Evolutionary conservation across 2,888 invertebrate species (phyloP).

Genomic region (Temnothorax ravouxi): DNA sequence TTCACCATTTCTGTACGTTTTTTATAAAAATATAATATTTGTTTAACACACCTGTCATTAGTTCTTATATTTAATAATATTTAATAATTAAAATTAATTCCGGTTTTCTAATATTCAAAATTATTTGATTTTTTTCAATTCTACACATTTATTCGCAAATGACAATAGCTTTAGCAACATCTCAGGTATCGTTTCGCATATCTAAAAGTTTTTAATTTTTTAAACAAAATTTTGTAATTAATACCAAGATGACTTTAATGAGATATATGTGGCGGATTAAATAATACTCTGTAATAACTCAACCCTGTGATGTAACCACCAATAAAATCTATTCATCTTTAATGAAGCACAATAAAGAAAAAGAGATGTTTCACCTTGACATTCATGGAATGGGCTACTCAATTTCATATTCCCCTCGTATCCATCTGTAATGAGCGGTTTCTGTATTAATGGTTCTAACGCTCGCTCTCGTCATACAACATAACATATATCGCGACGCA

Average conservation of each 20-base stretch:
- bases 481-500: slow-evolving; percentile 65
- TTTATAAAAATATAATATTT: neutral
- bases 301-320: neutral
- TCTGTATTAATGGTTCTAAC: neutral
- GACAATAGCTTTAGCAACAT: neutral
- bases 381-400: neutral
- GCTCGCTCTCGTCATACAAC: slow-evolving; percentile 51
- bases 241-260: neutral
- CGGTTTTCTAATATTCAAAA: no score
- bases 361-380: neutral
- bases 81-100: no score
- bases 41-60: neutral
- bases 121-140: no score
- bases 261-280: neutral
- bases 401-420: neutral
- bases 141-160: neutral
- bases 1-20: neutral
- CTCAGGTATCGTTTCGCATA: neutral
- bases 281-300: neutral
- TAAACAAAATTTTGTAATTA: neutral
- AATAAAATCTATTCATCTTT: neutral
- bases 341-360: neutral
- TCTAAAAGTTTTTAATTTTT: neutral
- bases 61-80: no score
- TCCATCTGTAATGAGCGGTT: slow-evolving; percentile 65